Evolutionary conservation across 2,113 vertebrate species (phyloP), one percentile per base, ranked within the genome.

Genomic region (Ceyx cyanopectus): DNA sequence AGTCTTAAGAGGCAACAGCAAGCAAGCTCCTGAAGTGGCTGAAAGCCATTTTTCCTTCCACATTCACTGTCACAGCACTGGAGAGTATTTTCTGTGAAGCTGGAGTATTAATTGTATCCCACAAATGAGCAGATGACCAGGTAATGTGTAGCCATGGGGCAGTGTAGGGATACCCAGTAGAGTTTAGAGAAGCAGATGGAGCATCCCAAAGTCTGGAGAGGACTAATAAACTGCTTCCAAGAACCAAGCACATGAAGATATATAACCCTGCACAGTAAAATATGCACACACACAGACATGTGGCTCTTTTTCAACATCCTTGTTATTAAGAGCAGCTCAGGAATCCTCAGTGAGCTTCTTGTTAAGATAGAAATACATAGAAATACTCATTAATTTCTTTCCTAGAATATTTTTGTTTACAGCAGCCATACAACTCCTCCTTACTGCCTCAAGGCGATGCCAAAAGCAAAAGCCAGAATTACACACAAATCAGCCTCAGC

Each of bases 391-490:
- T 1, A 37, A 66, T 82, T 82, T 81, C 62, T 77, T 40, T 85
- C 56, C 75, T 76, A 72, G 26, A 41, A 45, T 78, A 21, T 77
- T 84, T 89, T 67, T 83, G 53, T 87, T 87, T 92, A 53, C 34
- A 68, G 48, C 62, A 90, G 81, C 72, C 86, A 81, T 53, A 37
- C 19, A 62, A 65, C 53, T 92, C 70, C 32, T 92, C 54, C 41
- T 89, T 66, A 21, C 20, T 78, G 72, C 82, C 89, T 91, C 56
- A 57, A 92, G 87, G 92, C 1, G 0, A 58, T 4, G 6, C 68
- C 61, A 94, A 94, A 76, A 85, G 54, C 63, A 62, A 83, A 75
- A 67, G 43, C 75, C 60, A 26, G 74, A 72, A 94, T 67, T 54
- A 63, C 46, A 83, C 27, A 68, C 60, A 60, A 74, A 85, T 80